These are phyloP conservation scores for Maniola jurtina DNA, from an alignment of 1,140 invertebrate species.

Conservation along the genomic window DNA sequence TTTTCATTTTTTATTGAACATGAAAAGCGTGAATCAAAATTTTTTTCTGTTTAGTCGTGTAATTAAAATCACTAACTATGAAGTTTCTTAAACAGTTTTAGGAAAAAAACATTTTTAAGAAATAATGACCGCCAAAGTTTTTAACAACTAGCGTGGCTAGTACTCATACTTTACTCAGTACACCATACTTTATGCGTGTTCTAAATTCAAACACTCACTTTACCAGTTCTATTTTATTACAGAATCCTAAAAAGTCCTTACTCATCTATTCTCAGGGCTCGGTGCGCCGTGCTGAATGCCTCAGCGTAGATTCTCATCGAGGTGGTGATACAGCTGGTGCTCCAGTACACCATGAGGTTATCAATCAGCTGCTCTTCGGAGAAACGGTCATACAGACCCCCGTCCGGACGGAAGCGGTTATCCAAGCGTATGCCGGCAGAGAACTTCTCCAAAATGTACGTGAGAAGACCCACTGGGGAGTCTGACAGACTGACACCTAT, in stretches of 20 bases:
- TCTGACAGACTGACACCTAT: slow-evolving; percentile 81
- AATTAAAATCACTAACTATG: too few species aligned
- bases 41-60: too few species aligned
- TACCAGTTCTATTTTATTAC: too few species aligned
- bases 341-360: slow-evolving; percentile 94
- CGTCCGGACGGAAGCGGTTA: slow-evolving; percentile 80
- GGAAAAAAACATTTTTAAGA: background rate
- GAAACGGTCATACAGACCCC: slow-evolving; percentile 83
- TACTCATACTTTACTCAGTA: too few species aligned
- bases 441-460: slow-evolving; percentile 94
- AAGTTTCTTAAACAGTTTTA: too few species aligned
- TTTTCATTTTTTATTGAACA: too few species aligned
- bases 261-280: slow-evolving; percentile 68
- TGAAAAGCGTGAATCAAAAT: too few species aligned
- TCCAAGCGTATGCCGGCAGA: slow-evolving; percentile 85
- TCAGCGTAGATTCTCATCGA: slow-evolving; percentile 89
- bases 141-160: too few species aligned
- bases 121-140: too few species aligned
- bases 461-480: slow-evolving; percentile 87
- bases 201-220: too few species aligned
- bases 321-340: slow-evolving; percentile 87
- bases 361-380: slow-evolving; percentile 89
- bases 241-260: slow-evolving; percentile 23
- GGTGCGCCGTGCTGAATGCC: slow-evolving; percentile 70
- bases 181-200: too few species aligned